Conservation (phyloP, 2,888 invertebrate genomes). For the Pogonocherus hispidulus region DNA sequence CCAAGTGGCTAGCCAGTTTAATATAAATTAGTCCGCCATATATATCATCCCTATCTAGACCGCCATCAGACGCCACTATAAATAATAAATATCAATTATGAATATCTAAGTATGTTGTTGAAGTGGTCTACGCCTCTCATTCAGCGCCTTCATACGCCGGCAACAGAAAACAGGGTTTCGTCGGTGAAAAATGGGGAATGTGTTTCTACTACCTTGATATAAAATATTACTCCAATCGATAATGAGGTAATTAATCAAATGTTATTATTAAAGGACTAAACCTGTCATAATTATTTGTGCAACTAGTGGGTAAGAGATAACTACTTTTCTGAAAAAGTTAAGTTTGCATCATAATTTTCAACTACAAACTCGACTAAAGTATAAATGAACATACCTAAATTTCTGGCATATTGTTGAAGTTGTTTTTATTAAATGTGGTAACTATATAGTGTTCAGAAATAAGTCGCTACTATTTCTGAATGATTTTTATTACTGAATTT, state of each 20-base stretch:
- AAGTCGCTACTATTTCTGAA: too few species aligned
- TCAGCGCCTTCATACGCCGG: slow-evolving; percentile 53
- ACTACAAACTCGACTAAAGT: too few species aligned
- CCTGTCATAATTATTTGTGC: too few species aligned
- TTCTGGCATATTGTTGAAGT: too few species aligned
- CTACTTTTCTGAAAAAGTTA: too few species aligned
- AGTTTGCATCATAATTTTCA: too few species aligned
- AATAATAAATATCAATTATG: slow-evolving; percentile 67
- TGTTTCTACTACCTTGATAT: background rate
- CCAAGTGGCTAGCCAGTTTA: slow-evolving; percentile 36
- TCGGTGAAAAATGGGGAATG: background rate
- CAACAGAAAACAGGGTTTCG: background rate
- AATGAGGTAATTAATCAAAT: background rate
- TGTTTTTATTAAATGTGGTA: too few species aligned
- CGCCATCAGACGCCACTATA: slow-evolving; percentile 58
- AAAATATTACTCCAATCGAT: background rate
- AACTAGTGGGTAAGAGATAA: too few species aligned
- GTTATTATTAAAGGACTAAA: background rate
- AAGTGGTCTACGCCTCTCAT: slow-evolving; percentile 59
- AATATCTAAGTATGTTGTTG: slow-evolving; percentile 64
- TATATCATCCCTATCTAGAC: slow-evolving; percentile 57
- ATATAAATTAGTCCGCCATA: slow-evolving; percentile 47
- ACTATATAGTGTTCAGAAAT: too few species aligned
- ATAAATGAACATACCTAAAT: too few species aligned
- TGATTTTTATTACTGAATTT: too few species aligned